phyloP scores from a whole-genome alignment of 2,888 invertebrate species.

The Acrobeloides nanus region DNA sequence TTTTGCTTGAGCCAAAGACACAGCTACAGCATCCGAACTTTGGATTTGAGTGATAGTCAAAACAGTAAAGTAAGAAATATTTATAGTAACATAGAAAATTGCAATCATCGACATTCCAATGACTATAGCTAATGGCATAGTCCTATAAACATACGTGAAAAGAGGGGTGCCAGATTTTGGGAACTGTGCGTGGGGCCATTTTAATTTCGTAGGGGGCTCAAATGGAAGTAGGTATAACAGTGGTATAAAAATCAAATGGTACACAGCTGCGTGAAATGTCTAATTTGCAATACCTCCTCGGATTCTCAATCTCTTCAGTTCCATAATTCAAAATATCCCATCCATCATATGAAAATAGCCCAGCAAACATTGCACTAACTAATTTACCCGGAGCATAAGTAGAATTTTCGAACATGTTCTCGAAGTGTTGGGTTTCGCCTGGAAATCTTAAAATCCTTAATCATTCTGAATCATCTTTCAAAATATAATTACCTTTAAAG shows the following conservation, averaged over 20 bases:
- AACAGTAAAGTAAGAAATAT: constrained; percentile 40
- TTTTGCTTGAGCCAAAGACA: too few species aligned
- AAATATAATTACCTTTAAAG: constrained; percentile 20
- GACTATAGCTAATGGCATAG: constrained; percentile 42
- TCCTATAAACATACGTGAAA: too few species aligned
- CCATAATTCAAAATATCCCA: constrained; percentile 27
- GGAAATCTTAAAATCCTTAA: constrained; percentile 5
- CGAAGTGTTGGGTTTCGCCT: constrained; percentile 20
- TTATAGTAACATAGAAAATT: constrained; percentile 38
- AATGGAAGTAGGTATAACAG: too few species aligned
- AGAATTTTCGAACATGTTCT: constrained; percentile 24
- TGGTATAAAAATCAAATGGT: too few species aligned
- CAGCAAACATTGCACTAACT: constrained; percentile 43
- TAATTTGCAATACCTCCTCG: too few species aligned
- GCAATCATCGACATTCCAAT: constrained; percentile 40
- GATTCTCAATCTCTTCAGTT: constrained; percentile 44
- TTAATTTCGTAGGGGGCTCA: too few species aligned
- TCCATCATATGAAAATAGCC: constrained; percentile 38
- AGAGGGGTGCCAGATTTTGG: too few species aligned
- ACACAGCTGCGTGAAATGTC: too few species aligned
- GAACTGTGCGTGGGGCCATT: too few species aligned
- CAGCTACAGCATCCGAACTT: constrained; percentile 36
- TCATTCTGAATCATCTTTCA: neutral
- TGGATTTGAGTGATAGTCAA: constrained; percentile 25
- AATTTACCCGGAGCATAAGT: constrained; percentile 20